A percentile compares a stretch with the other conserved stretches of the same genome.
Conservation (phyloP, 2,888 invertebrate genomes). For the Yponomeuta sedellus region DNA sequence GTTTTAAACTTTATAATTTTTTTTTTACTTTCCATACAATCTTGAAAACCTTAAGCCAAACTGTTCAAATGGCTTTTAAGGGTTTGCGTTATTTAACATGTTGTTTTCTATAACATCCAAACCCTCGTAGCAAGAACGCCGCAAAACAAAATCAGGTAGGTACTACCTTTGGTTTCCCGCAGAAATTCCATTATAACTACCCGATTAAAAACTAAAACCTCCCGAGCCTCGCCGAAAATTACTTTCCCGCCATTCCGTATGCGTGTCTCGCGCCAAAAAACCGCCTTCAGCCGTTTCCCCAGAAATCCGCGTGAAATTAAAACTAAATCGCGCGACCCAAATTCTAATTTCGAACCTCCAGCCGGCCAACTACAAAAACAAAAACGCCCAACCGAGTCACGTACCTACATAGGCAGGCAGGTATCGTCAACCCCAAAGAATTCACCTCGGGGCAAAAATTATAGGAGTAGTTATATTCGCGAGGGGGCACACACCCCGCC, state of each 20-base stretch:
- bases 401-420: slow-evolving; percentile 59
- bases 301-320: slow-evolving; percentile 63
- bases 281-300: slow-evolving; percentile 23
- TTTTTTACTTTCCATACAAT: no score
- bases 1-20: no score
- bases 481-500: slow-evolving; percentile 34
- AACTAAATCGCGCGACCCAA: slow-evolving; percentile 71
- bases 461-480: slow-evolving; percentile 65
- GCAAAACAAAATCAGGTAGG: no score
- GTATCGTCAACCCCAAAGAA: slow-evolving; percentile 73
- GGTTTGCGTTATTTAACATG: no score
- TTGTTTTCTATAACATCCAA: no score
- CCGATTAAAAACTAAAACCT: slow-evolving; percentile 10
- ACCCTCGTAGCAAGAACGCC: no score
- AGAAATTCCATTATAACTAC: slow-evolving; percentile 1
- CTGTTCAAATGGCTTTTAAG: no score
- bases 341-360: slow-evolving; percentile 54
- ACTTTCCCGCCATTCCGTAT: slow-evolving; percentile 8
- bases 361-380: slow-evolving; percentile 18
- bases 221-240: neutral
- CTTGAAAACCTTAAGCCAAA: no score
- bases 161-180: neutral
- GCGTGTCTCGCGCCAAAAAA: slow-evolving; percentile 15
- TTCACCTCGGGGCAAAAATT: slow-evolving; percentile 67
- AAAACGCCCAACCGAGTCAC: slow-evolving; percentile 49